A percentile compares a stretch with the other conserved stretches of the same genome.
Conservation (phyloP, 2,113 vertebrate genomes). For the Nibea albiflora region DNA sequence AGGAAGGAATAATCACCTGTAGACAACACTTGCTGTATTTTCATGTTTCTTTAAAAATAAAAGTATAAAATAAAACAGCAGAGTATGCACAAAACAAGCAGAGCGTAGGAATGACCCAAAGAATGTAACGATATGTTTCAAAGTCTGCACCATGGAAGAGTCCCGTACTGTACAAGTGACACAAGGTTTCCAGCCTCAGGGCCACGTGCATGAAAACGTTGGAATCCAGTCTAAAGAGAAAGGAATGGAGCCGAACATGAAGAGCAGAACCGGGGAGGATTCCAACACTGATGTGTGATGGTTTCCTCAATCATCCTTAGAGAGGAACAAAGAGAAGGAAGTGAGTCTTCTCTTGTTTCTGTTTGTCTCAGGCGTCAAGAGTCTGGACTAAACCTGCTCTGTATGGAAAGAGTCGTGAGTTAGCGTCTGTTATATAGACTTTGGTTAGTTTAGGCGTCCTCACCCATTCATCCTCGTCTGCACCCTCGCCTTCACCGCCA, state of each 20-base stretch:
- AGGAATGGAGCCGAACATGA: neutral
- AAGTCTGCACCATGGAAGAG: neutral
- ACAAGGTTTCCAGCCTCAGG: neutral
- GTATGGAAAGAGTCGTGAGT: too few species aligned
- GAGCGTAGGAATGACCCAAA: neutral
- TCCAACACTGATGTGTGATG: neutral
- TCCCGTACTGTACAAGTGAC: neutral
- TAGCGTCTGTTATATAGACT: too few species aligned
- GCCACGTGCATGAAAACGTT: too few species aligned
- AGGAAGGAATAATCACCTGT: too few species aligned
- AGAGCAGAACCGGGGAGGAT: neutral
- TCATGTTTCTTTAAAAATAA: too few species aligned
- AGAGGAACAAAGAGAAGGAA: conserved; percentile 32
- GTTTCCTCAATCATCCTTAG: conserved; percentile 80
- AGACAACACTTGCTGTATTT: too few species aligned
- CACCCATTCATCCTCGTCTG: conserved; percentile 92
- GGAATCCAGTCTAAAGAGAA: neutral
- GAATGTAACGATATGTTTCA: neutral
- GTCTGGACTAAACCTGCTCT: too few species aligned
- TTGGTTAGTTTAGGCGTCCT: conserved; percentile 28
- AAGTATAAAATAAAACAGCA: too few species aligned
- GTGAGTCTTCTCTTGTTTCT: conserved; percentile 12
- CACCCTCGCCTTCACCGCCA: conserved; percentile 82
- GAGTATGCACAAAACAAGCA: neutral
- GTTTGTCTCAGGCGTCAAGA: neutral